These are phyloP conservation scores for Zophobas atratus DNA, from an alignment of 1,140 invertebrate species.

Conservation along the genomic window DNA sequence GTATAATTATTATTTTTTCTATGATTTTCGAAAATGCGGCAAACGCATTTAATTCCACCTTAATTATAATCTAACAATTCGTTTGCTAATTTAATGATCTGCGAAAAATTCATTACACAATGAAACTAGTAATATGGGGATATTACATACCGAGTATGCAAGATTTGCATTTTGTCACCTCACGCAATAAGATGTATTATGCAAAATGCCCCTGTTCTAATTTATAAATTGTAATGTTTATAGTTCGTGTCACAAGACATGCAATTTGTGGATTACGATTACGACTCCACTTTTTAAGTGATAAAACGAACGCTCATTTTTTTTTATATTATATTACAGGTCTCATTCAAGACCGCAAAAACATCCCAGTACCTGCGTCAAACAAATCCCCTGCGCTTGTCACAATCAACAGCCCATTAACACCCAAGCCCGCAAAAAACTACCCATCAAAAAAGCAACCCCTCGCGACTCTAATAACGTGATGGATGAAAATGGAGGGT, in stretches of 20 bases:
- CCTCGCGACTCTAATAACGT: neutral
- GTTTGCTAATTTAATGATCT: too few species aligned
- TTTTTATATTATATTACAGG: too few species aligned
- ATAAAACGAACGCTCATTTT: constrained; percentile 19
- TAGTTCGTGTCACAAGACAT: constrained; percentile 26
- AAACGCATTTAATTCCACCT: too few species aligned
- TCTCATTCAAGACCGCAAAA: neutral
- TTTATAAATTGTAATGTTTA: constrained; percentile 36
- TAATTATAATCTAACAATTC: too few species aligned
- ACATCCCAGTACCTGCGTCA: neutral
- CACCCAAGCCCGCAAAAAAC: constrained; percentile 3
- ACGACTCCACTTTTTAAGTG: constrained; percentile 1
- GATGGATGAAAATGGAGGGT: neutral
- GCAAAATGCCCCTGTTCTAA: constrained; percentile 12
- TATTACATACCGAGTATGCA: neutral
- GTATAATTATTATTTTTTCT: too few species aligned
- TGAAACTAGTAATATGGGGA: too few species aligned
- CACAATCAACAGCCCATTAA: neutral
- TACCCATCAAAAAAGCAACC: neutral
- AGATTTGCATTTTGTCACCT: constrained; percentile 7
- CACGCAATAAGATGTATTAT: constrained; percentile 29
- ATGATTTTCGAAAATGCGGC: too few species aligned
- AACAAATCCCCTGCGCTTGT: neutral
- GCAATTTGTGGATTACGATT: constrained; percentile 21
- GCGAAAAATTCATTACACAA: too few species aligned